Evolutionary conservation across 2,113 vertebrate species (phyloP).

Genomic region (Pollimyrus isidori): DNA sequence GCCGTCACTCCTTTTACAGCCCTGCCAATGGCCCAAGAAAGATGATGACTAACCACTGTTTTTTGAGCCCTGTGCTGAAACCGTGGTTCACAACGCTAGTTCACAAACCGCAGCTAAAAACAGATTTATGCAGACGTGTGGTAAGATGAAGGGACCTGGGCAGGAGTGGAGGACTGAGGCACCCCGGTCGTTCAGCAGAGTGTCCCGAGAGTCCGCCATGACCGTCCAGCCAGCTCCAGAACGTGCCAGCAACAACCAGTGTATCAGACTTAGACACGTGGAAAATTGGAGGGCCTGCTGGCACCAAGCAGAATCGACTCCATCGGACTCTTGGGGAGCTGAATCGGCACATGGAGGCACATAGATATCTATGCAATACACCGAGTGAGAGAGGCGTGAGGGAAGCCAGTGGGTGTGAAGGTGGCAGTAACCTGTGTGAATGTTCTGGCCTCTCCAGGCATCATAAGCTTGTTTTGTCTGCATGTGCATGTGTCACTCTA

Average conservation of each 20-base stretch:
- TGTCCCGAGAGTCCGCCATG: constrained; percentile 19
- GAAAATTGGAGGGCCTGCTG: constrained; percentile 56
- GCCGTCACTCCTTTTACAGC: background rate
- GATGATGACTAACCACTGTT: background rate
- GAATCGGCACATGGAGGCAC: constrained; percentile 31
- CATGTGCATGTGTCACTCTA: constrained; percentile 20
- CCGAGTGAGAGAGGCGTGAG: constrained; percentile 22
- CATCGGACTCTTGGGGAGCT: constrained; percentile 51
- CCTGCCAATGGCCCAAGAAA: background rate
- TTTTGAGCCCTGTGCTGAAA: constrained; percentile 39
- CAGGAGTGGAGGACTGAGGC: background rate
- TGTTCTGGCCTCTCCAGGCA: background rate
- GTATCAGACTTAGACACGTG: constrained; percentile 45
- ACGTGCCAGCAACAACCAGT: constrained; percentile 52
- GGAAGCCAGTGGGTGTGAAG: background rate
- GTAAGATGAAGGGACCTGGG: background rate
- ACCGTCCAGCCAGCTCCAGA: constrained; percentile 46
- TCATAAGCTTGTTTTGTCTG: background rate
- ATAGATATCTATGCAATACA: constrained; percentile 32
- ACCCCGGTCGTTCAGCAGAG: constrained; percentile 30
- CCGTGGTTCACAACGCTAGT: constrained; percentile 44
- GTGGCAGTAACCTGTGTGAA: background rate
- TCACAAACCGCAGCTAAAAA: constrained; percentile 29
- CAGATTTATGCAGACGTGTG: background rate
- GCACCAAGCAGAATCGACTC: constrained; percentile 61